Base-by-base conservation (phyloP, 2,113 vertebrate genomes). In the Chaenocephalus aceratus region DNA sequence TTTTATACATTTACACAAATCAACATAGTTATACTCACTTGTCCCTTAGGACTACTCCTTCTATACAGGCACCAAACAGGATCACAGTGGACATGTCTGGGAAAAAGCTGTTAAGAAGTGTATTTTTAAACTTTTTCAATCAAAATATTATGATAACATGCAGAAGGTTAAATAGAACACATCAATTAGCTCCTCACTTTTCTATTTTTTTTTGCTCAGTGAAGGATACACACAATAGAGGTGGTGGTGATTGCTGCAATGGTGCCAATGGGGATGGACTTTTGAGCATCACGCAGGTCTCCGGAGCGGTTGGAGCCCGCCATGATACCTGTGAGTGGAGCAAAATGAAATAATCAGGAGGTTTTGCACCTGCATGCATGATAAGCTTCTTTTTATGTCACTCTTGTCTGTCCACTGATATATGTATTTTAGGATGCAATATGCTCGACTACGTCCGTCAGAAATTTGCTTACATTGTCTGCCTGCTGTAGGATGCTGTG, bases 271-370 rank as follows among this genome's bases (percentile, higher is more conserved):
- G 98, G 98, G 81, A 99, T 99, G 2, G 98, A 99, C 87, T 98
- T 99, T 95, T 99, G 98, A 30, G 98, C 98, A 1, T 99, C 98
- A 10, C 96, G 95, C 62, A 99, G 93, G 85, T 99, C 98, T 74
- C 98, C 98, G 0, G 98, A 99, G 56, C 98, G 96, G 91, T 99
- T 99, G 26, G 98, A 99, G 13, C 98, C 98, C 0, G 98, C 98
- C 98, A 99, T 99, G 88, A 99, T 99, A 46, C 98, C 98, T 99
- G 71, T n/a, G 36, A 59, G 14, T 1, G 30, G 18, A 72, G 11
- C 3, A 5, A 23, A 10, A 13, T 12, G 6, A 77, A 57, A 71
- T 21, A 7, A 66, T 51, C 7, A 67, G 46, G 45, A 51, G 7
- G 14, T 41, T 41, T 54, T 59, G 13, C 3, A 54, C 5, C 12